phyloP scores from a whole-genome alignment of 2,113 vertebrate genomes.

The Corvus hawaiiensis region DNA sequence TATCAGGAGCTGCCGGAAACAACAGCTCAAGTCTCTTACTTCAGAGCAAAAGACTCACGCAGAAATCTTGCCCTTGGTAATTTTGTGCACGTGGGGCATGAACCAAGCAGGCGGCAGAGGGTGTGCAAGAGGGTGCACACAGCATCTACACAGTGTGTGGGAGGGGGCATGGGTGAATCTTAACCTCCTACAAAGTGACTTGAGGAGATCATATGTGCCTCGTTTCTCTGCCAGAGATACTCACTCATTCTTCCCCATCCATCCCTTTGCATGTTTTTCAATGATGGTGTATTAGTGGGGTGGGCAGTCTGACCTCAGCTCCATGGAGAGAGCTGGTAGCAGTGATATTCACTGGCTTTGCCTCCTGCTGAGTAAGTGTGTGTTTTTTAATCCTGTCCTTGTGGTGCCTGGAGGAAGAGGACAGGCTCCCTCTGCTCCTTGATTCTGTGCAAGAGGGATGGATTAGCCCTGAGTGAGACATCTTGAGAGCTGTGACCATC shows the following conservation, averaged over 20 bases:
- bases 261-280: not conserved
- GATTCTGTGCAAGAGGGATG: not conserved
- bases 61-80: not conserved
- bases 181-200: not conserved
- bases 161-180: not conserved
- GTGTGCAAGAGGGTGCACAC: not conserved
- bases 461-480: slow-evolving; percentile 38
- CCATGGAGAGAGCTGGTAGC: not conserved
- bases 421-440: not conserved
- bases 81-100: fast-evolving
- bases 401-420: not conserved
- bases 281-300: fast-evolving
- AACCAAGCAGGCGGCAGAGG: not conserved
- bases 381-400: not conserved
- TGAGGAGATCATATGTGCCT: not conserved
- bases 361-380: not conserved
- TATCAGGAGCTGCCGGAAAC: not conserved
- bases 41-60: not conserved
- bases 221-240: not conserved
- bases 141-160: fast-evolving
- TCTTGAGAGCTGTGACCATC: slow-evolving; percentile 39
- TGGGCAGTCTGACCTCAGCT: not conserved
- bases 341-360: not conserved
- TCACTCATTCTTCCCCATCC: not conserved
- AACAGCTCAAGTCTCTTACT: not conserved